phyloP scores from a whole-genome alignment of 2,113 vertebrate species.

The Ageneiosus marmoratus region DNA sequence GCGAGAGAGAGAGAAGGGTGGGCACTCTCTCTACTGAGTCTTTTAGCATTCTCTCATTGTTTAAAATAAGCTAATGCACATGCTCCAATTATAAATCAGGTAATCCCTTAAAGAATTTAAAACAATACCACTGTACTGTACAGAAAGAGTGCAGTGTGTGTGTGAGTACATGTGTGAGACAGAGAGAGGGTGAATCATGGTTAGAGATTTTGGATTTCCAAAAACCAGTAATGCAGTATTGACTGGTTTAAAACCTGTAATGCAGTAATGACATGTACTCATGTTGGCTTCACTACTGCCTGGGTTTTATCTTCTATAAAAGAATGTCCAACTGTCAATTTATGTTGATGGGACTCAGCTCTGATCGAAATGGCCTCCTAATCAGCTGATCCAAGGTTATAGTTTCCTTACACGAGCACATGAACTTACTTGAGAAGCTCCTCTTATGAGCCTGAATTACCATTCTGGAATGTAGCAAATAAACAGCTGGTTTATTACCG shows the following conservation, averaged over 20 bases:
- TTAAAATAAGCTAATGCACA: background rate
- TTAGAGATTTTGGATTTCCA: background rate
- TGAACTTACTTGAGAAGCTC: background rate
- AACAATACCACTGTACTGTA: background rate
- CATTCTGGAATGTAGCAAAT: background rate
- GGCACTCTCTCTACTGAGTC: background rate
- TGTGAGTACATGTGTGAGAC: background rate
- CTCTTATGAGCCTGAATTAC: background rate
- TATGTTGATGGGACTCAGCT: background rate
- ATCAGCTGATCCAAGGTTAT: background rate
- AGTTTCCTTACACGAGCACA: background rate
- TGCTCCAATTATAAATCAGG: background rate
- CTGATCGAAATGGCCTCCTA: background rate
- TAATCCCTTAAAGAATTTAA: background rate
- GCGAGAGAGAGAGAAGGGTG: slow-evolving; percentile 55
- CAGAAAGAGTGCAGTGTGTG: background rate
- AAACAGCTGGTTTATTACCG: background rate
- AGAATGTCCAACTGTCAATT: background rate
- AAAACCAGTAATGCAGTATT: background rate
- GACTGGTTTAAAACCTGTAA: background rate
- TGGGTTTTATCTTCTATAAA: background rate
- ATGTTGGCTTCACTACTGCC: background rate
- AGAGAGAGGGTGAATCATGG: background rate
- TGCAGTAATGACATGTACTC: background rate
- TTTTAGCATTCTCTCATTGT: background rate